phyloP scores from a whole-genome alignment of 2,113 vertebrate species.

The Dermatemys mawii region DNA sequence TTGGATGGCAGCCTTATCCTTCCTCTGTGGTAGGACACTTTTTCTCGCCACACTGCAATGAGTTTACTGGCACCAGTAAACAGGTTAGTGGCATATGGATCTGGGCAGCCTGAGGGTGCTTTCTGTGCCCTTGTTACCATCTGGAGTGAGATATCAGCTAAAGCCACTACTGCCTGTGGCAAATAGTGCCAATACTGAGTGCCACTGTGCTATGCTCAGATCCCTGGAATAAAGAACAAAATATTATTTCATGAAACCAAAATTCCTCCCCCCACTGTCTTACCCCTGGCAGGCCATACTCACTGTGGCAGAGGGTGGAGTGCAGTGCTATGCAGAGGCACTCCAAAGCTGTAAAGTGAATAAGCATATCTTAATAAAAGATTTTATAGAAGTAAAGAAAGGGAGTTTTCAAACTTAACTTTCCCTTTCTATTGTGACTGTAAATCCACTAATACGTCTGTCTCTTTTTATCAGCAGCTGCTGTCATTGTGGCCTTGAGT shows the following conservation, averaged over 20 bases:
- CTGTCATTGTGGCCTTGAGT: neutral
- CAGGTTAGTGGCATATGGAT: neutral
- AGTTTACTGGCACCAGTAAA: neutral
- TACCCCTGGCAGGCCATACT: neutral
- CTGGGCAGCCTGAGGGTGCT: neutral
- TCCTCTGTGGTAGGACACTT: neutral
- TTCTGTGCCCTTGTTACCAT: neutral
- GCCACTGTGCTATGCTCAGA: neutral
- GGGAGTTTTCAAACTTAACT: neutral
- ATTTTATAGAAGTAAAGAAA: neutral
- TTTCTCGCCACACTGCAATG: neutral
- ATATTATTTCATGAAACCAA: neutral
- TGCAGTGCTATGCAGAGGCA: neutral
- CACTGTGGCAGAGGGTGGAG: neutral
- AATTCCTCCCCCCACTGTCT: neutral
- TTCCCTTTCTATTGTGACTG: neutral
- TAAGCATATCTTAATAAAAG: neutral
- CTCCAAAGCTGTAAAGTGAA: neutral
- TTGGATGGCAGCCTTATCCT: neutral
- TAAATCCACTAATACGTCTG: neutral
- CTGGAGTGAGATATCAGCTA: neutral
- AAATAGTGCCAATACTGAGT: neutral
- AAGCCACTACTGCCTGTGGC: neutral
- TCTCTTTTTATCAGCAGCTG: neutral
- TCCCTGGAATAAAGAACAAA: neutral